A percentile compares a stretch with the other conserved stretches of the same genome.
These are phyloP conservation scores for Ridgeia piscesae DNA, from an alignment of 1,140 invertebrate genomes.

Conservation along the genomic window DNA sequence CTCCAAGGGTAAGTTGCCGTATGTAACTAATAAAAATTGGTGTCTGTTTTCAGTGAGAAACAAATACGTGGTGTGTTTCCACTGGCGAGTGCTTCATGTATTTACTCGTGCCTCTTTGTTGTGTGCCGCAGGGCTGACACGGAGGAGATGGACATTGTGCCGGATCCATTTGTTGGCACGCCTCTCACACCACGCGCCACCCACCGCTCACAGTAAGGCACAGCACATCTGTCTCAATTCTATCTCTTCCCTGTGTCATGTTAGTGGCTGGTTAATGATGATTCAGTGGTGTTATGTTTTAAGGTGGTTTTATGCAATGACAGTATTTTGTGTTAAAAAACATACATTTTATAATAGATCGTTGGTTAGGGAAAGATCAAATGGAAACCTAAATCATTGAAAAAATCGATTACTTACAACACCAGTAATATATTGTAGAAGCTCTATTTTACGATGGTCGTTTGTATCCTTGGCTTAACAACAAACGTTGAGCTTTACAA, in stretches of 20 bases:
- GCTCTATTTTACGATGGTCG: no score
- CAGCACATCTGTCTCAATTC: neutral
- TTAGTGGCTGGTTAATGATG: neutral
- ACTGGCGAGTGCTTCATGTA: neutral
- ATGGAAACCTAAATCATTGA: no score
- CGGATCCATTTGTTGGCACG: constrained; percentile 41
- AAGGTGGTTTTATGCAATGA: no score
- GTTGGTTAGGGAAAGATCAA: no score
- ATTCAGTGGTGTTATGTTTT: no score
- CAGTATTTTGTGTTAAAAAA: no score
- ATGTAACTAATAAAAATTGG: neutral
- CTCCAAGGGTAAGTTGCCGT: no score
- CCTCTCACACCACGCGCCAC: constrained; percentile 36
- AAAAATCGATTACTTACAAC: no score
- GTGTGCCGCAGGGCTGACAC: constrained; percentile 14
- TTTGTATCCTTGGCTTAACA: no score
- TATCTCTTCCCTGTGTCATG: neutral
- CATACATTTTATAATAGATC: no score
- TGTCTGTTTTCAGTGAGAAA: neutral
- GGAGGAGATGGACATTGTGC: constrained; percentile 16
- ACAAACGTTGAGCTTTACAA: no score
- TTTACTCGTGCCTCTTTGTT: neutral
- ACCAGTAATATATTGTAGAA: no score
- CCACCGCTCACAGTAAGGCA: neutral
- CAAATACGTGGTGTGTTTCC: neutral